Evolutionary conservation across 2,113 vertebrate genomes (phyloP), one percentile per base, ranked within the genome.

Genomic region (Platanista minor): DNA sequence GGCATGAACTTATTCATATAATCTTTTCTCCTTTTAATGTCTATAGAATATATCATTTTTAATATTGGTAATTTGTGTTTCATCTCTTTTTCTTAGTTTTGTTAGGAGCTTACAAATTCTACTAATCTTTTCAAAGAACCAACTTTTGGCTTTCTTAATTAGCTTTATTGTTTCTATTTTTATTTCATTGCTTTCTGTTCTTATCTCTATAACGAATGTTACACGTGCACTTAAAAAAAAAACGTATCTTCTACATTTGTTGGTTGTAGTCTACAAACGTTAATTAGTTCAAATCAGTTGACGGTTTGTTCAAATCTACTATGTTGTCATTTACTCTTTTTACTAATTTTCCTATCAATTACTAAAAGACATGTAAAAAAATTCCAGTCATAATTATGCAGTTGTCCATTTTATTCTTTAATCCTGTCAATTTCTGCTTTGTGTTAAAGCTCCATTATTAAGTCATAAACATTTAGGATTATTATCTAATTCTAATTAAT

Each of bases 81-180:
- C 75, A 52, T 69, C n/a, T 84, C 61, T 77, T 87, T 88, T 88
- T 80, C 39, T 84, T 10, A 81, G 23, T 91, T 92, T 74, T 59
- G 6, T 21, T 78, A 87, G 2, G 13, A 78, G 13, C 23, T 82
- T 66, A 72, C 3, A 78, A 61, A 74, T 36, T 78, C 41, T 67
- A 49, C 88, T 91, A 83, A 29, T 90, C 33, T 88, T 88, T 93
- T 59, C 66, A 96, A 95, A 52, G 21, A 85, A 82, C 13, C 27
- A 71, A 75, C 3, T 74, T 90, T 80, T 82, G 18, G 17, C 15
- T 78, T 92, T 90, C 17, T 87, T 87, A 87, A 39, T 78, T 62
- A 92, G 74, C 5, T 64, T 92, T 69, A 94, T 43, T 54, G 9
- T 59, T 83, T 81, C 71, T 43, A 39, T 80, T 82, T 82, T 31